Conservation (phyloP, 2,888 invertebrate genomes). For the Tryphoninae sp. region DNA sequence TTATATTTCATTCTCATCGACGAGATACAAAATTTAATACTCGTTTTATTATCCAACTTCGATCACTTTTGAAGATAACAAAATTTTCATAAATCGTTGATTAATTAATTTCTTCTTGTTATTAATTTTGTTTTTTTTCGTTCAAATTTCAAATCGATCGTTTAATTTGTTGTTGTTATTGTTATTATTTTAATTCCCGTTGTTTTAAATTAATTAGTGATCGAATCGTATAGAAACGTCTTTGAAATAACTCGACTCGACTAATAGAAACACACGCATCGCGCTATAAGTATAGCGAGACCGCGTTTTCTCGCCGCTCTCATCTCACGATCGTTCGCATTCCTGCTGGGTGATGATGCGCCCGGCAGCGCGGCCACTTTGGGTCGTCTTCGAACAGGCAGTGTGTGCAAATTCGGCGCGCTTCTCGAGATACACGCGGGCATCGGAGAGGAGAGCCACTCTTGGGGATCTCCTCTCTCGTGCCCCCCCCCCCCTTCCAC, state of each 20-base stretch:
- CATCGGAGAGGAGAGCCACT: conserved; percentile 11
- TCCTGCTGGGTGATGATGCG: conserved; percentile 57
- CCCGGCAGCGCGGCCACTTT: conserved; percentile 47
- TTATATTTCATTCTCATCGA: not conserved
- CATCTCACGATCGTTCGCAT: conserved; percentile 56
- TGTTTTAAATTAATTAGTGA: conserved; percentile 3
- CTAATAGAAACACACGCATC: not conserved
- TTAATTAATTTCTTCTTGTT: too few species aligned
- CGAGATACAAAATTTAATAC: too few species aligned
- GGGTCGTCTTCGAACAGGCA: conserved; percentile 33
- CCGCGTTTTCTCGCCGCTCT: not conserved
- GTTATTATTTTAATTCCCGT: not conserved
- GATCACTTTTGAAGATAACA: too few species aligned
- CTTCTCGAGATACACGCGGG: conserved; percentile 17
- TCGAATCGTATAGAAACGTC: not conserved
- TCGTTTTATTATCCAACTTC: too few species aligned
- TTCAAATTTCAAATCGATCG: not conserved
- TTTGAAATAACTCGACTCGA: conserved; percentile 26
- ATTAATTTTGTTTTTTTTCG: not conserved
- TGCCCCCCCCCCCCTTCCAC: conserved; percentile 33
- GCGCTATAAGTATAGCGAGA: not conserved
- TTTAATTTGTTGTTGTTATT: not conserved
- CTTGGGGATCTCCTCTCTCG: conserved; percentile 40
- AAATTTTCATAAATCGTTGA: not conserved
- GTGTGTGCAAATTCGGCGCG: conserved; percentile 59